These are phyloP conservation scores for Lutraria rhynchaena DNA, from an alignment of 1,140 invertebrate species.

Conservation along the genomic window DNA sequence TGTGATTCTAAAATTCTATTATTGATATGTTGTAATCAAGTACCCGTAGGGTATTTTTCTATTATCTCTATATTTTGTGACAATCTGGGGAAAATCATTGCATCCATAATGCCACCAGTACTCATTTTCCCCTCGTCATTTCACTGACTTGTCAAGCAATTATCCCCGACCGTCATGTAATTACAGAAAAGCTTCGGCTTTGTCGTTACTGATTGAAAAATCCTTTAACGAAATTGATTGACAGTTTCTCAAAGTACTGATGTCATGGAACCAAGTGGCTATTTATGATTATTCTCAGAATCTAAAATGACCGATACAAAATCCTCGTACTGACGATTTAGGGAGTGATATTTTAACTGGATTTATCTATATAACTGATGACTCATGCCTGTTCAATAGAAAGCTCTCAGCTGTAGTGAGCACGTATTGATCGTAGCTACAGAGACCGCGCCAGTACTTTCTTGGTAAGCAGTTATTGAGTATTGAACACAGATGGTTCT, in stretches of 20 bases:
- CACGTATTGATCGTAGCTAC: conserved; percentile 39
- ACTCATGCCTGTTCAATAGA: conserved; percentile 47
- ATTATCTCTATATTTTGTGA: too few relatives aligned
- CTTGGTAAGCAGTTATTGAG: conserved; percentile 16
- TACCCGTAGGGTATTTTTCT: too few relatives aligned
- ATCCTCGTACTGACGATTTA: neutral
- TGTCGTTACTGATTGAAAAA: conserved; percentile 25
- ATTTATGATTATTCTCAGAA: conserved; percentile 18
- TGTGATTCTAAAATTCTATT: too few relatives aligned
- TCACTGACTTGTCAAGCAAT: conserved; percentile 10
- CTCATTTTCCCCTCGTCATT: too few relatives aligned
- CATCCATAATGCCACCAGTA: too few relatives aligned
- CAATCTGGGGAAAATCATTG: too few relatives aligned
- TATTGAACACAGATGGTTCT: conserved; percentile 32
- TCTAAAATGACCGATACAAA: conserved; percentile 30
- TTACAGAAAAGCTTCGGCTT: conserved; percentile 23
- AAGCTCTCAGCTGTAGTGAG: conserved; percentile 37
- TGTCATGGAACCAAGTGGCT: conserved; percentile 16
- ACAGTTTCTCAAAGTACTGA: conserved; percentile 3
- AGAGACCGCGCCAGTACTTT: conserved; percentile 28
- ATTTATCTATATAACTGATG: conserved; percentile 53
- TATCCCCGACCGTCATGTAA: neutral
- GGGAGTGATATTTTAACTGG: conserved; percentile 45
- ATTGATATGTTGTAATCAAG: too few relatives aligned
- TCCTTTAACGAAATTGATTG: conserved; percentile 34